Conservation (phyloP, 1,140 invertebrate species). For the Lepidurus apus region DNA sequence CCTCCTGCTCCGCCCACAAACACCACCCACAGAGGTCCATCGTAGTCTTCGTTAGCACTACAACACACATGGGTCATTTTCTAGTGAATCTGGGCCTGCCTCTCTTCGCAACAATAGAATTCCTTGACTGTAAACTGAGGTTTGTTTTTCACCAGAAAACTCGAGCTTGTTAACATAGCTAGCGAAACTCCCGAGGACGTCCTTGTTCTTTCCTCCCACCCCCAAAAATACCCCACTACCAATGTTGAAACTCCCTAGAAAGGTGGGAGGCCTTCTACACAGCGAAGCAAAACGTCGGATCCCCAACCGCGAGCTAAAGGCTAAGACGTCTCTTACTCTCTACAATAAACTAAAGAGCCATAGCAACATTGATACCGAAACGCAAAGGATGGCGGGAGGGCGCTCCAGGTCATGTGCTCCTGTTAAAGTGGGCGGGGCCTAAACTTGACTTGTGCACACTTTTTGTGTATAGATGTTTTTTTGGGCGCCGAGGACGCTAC, state of each 20-base stretch:
- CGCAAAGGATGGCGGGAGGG: not conserved
- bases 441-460: not conserved
- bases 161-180: too few species aligned
- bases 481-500: not conserved
- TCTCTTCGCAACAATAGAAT: not conserved
- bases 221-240: too few species aligned
- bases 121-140: not conserved
- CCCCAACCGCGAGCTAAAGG: not conserved
- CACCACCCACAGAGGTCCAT: not conserved
- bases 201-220: too few species aligned
- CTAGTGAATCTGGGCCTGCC: not conserved
- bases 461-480: not conserved
- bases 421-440: not conserved
- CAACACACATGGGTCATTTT: not conserved
- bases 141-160: too few species aligned
- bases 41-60: not conserved
- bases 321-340: not conserved
- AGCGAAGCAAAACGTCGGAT: too few species aligned
- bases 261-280: too few species aligned
- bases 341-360: not conserved
- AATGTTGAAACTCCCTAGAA: too few species aligned
- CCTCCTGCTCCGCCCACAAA: conserved; percentile 11
- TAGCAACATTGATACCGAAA: conserved; percentile 13
- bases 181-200: too few species aligned
- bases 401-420: not conserved